phyloP scores from a whole-genome alignment of 2,797 vertebrate species.

The Anguilla megastoma region DNA sequence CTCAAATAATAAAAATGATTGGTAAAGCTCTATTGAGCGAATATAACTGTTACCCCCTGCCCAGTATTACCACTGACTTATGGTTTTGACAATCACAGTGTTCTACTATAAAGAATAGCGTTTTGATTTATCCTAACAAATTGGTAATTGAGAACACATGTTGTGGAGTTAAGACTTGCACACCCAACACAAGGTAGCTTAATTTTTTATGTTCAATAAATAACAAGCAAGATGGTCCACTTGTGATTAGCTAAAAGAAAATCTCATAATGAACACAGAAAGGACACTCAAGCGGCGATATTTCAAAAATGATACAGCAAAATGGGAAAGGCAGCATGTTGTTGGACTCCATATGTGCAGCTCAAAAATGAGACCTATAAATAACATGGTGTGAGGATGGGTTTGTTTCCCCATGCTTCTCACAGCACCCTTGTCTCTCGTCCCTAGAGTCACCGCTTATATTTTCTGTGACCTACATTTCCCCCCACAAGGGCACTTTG shows the following conservation, averaged over 20 bases:
- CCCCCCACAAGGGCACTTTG: constrained; percentile 53
- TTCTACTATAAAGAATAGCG: background rate
- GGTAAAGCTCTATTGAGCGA: background rate
- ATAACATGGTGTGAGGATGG: constrained; percentile 67
- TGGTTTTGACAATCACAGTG: background rate
- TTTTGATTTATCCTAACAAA: background rate
- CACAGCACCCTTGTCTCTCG: constrained; percentile 51
- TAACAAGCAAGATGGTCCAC: background rate
- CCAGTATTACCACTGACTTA: background rate
- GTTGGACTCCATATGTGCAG: constrained; percentile 33
- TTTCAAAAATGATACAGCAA: constrained; percentile 34
- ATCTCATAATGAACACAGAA: background rate
- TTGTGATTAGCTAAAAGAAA: background rate
- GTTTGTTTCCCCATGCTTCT: constrained; percentile 58
- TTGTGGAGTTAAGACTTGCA: background rate
- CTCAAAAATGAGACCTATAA: constrained; percentile 60
- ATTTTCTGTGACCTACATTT: constrained; percentile 72
- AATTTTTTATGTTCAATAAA: background rate
- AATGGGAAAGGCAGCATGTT: constrained; percentile 33
- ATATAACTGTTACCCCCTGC: background rate
- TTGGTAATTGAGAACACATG: background rate
- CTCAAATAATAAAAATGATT: background rate
- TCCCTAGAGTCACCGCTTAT: constrained; percentile 52
- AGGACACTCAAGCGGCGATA: background rate
- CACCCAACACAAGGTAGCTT: background rate